Conservation (phyloP, 1,140 invertebrate species). For the Teleopsis dalmanni region DNA sequence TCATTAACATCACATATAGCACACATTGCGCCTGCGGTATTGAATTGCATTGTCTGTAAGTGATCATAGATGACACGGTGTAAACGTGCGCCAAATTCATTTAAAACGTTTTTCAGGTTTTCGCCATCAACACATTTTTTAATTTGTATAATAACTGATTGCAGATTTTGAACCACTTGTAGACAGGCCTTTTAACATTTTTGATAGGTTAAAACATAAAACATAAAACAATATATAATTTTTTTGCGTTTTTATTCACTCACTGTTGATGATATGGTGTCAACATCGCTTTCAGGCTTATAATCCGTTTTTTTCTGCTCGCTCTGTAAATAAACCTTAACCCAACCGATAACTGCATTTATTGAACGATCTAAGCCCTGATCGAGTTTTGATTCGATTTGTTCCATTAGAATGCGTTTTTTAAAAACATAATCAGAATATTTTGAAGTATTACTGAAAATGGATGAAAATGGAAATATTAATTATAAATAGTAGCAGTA, state of each 20-base stretch:
- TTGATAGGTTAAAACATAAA: too few relatives aligned
- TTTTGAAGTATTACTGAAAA: constrained; percentile 71
- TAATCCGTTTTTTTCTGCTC: constrained; percentile 97
- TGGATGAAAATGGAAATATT: not conserved
- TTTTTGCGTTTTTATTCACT: constrained; percentile 15
- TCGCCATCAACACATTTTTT: constrained; percentile 84
- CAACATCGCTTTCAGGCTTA: constrained; percentile 81
- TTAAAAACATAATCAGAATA: constrained; percentile 81
- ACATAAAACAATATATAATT: not conserved
- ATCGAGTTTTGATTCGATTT: constrained; percentile 87
- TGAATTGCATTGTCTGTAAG: constrained; percentile 90
- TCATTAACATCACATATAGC: constrained; percentile 98
- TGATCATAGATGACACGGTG: constrained; percentile 95
- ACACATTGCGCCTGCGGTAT: constrained; percentile 92
- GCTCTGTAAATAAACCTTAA: constrained; percentile 79
- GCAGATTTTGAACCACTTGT: constrained; percentile 79
- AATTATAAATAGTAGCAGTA: constrained; percentile 1
- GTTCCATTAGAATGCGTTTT: constrained; percentile 78
- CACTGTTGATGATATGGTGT: constrained; percentile 66
- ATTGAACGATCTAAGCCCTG: constrained; percentile 82
- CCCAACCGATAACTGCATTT: constrained; percentile 83
- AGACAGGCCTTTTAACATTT: constrained; percentile 70
- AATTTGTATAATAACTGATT: constrained; percentile 68
- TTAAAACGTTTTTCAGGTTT: constrained; percentile 72
- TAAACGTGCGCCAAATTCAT: constrained; percentile 83